Conservation (phyloP, 2,797 vertebrate genomes). For the Vipera latastei region DNA sequence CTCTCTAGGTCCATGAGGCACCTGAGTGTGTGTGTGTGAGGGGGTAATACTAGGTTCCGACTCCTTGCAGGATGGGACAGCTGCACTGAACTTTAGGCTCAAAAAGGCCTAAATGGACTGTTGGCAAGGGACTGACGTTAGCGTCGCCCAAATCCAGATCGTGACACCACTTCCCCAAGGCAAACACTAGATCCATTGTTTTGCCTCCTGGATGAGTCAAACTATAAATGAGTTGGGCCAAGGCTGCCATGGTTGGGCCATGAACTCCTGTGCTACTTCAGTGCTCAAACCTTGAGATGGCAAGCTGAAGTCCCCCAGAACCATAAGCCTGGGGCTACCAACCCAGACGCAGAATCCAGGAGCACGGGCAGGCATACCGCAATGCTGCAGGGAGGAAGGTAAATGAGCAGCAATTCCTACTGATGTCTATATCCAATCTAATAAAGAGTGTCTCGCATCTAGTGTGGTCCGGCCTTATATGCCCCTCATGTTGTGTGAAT, state of each 20-base stretch:
- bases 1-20: neutral
- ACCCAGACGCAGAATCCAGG: neutral
- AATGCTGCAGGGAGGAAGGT: neutral
- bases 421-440: neutral
- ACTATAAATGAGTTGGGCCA: neutral
- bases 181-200: neutral
- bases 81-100: too few species aligned
- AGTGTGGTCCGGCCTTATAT: neutral
- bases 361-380: neutral
- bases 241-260: neutral
- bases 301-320: neutral
- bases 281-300: neutral
- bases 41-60: neutral
- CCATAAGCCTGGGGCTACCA: neutral
- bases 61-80: neutral
- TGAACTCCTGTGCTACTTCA: neutral
- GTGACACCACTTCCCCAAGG: neutral
- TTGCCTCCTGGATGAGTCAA: neutral
- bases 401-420: neutral
- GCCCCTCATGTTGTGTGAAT: neutral
- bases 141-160: neutral
- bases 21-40: neutral
- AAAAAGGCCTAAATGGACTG: too few species aligned
- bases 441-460: neutral
- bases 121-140: too few species aligned